These are phyloP conservation scores for Eretmodus cyanostictus DNA, from an alignment of 2,113 vertebrate genomes.

Conservation along the genomic window DNA sequence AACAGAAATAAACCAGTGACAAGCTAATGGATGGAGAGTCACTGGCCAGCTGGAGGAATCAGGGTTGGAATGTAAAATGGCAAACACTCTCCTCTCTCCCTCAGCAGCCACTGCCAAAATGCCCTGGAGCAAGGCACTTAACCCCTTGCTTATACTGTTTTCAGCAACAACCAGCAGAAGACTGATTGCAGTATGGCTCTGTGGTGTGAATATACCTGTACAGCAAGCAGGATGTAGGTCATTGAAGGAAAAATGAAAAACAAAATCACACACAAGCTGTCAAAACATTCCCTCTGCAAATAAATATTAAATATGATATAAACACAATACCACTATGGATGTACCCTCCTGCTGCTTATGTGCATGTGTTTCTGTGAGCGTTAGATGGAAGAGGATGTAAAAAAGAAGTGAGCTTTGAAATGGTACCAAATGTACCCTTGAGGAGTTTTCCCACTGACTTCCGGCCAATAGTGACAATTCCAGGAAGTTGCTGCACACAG, in stretches of 20 bases:
- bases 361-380: not conserved
- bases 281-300: constrained; percentile 32
- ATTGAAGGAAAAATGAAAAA: constrained; percentile 1
- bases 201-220: constrained; percentile 13
- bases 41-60: not conserved
- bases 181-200: constrained; percentile 34
- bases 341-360: not conserved
- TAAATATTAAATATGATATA: constrained; percentile 22
- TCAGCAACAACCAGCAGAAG: constrained; percentile 19
- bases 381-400: not conserved
- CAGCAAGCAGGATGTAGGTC: constrained; percentile 35
- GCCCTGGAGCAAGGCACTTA: constrained; percentile 56
- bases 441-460: not conserved
- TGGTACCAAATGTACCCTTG: not conserved
- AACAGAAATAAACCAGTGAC: not conserved
- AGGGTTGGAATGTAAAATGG: constrained; percentile 13
- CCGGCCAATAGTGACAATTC: not conserved
- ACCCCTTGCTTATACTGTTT: constrained; percentile 44
- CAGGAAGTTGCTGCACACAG: not conserved
- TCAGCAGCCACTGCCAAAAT: not conserved
- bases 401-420: not conserved
- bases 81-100: not conserved
- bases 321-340: not conserved
- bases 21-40: not conserved
- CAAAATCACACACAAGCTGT: not conserved